Conservation (phyloP, 2,888 invertebrate genomes). For the Nomada goodeniana region DNA sequence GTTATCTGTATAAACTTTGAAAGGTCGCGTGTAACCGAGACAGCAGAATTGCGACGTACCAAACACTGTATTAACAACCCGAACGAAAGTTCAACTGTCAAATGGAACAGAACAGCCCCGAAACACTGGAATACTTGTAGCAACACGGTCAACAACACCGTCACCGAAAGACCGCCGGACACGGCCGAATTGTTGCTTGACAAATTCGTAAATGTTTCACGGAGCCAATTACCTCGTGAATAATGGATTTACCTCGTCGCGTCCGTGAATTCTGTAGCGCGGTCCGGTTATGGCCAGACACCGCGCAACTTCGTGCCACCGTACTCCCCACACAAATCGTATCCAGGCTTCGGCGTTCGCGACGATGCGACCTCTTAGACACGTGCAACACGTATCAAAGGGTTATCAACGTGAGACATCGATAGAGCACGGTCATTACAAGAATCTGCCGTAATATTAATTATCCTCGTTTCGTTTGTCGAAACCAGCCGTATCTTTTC, state of each 20-base stretch:
- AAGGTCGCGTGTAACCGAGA: too few species aligned
- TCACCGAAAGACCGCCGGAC: not conserved
- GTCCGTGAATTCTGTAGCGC: slow-evolving; percentile 23
- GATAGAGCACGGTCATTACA: not conserved
- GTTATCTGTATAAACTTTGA: too few species aligned
- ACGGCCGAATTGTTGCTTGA: slow-evolving; percentile 5
- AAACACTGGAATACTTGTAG: not conserved
- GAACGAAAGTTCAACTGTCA: too few species aligned
- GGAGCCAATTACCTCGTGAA: slow-evolving; percentile 10
- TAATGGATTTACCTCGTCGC: slow-evolving; percentile 9
- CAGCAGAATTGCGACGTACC: too few species aligned
- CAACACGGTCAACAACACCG: slow-evolving; percentile 5
- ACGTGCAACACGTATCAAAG: not conserved
- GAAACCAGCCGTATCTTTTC: slow-evolving; percentile 2
- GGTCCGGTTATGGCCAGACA: slow-evolving; percentile 25
- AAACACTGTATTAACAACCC: too few species aligned
- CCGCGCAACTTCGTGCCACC: not conserved
- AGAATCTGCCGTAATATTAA: not conserved
- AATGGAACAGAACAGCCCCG: not conserved
- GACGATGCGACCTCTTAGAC: not conserved
- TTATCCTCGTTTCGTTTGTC: slow-evolving; percentile 1
- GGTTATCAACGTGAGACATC: not conserved
- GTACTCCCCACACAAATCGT: not conserved
- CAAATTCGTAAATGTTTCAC: slow-evolving; percentile 14
- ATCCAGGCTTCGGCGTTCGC: not conserved